These are phyloP conservation scores for Buceros bicornis DNA, from an alignment of 2,797 vertebrate genomes.

Conservation along the genomic window DNA sequence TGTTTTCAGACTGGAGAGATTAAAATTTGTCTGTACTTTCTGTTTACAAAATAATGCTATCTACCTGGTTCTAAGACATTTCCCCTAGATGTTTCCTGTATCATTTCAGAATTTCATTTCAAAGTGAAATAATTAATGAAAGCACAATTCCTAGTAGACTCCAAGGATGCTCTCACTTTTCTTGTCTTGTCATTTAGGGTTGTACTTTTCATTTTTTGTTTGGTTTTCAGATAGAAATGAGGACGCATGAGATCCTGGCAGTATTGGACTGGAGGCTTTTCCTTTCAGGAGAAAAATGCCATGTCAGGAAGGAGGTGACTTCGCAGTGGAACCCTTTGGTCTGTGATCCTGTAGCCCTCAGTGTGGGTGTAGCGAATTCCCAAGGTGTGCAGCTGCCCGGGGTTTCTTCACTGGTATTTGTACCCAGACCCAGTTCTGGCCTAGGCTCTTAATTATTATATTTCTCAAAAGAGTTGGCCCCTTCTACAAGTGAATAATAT, in stretches of 20 bases:
- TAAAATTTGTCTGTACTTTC: not conserved
- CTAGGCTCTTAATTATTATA: not conserved
- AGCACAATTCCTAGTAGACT: not conserved
- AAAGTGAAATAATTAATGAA: not conserved
- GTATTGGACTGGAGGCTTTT: not conserved
- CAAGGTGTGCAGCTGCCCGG: not conserved
- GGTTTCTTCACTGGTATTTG: not conserved
- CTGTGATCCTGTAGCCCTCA: not conserved
- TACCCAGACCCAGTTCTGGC: not conserved
- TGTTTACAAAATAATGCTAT: not conserved
- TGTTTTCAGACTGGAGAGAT: not conserved
- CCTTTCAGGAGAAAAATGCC: not conserved
- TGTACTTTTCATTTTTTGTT: not conserved
- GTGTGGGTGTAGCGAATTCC: not conserved
- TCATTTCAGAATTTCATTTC: not conserved
- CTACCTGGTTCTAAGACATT: not conserved
- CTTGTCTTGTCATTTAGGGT: not conserved
- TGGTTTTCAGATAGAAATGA: not conserved
- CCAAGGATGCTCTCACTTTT: not conserved
- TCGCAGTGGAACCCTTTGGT: fast-evolving
- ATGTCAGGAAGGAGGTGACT: not conserved
- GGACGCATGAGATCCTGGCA: not conserved
- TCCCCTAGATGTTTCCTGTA: not conserved
- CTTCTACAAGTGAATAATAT: not conserved
- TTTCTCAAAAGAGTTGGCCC: not conserved